Conservation (phyloP, 1,140 invertebrate genomes). For the Musca vetustissima region DNA sequence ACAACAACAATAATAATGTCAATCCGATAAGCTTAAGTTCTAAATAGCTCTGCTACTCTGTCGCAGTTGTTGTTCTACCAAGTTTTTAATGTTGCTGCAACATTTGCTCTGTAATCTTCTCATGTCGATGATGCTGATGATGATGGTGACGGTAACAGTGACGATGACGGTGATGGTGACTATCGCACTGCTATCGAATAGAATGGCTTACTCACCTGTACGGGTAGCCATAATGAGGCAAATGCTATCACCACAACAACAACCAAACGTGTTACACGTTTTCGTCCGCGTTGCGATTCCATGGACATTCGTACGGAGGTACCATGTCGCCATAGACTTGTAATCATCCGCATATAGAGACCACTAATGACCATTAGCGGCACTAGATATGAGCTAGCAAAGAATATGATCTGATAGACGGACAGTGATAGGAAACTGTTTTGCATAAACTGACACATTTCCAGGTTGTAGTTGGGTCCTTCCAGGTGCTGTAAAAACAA, state of each 20-base stretch:
- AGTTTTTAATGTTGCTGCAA: too few species aligned
- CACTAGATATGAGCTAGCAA: constrained; percentile 68
- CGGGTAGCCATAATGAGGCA: constrained; percentile 92
- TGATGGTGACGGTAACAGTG: too few species aligned
- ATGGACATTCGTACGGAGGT: constrained; percentile 69
- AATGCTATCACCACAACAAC: constrained; percentile 93
- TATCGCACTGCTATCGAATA: neutral
- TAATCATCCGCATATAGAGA: constrained; percentile 88
- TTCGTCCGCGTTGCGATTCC: constrained; percentile 75
- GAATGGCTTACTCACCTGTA: constrained; percentile 69
- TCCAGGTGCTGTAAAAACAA: neutral
- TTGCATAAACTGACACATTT: constrained; percentile 22
- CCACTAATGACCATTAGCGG: constrained; percentile 82
- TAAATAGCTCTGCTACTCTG: too few species aligned
- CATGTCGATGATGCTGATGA: too few species aligned
- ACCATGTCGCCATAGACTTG: constrained; percentile 80
- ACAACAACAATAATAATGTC: too few species aligned
- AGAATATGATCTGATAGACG: constrained; percentile 47
- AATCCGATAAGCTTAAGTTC: too few species aligned
- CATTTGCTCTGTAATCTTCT: too few species aligned
- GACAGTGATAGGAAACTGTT: constrained; percentile 16
- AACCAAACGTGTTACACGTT: constrained; percentile 89
- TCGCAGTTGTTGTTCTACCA: too few species aligned
- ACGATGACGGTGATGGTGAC: too few species aligned
- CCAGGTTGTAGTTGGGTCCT: neutral